Conservation (phyloP, 1,140 invertebrate genomes). For the Bradysia coprophila region DNA sequence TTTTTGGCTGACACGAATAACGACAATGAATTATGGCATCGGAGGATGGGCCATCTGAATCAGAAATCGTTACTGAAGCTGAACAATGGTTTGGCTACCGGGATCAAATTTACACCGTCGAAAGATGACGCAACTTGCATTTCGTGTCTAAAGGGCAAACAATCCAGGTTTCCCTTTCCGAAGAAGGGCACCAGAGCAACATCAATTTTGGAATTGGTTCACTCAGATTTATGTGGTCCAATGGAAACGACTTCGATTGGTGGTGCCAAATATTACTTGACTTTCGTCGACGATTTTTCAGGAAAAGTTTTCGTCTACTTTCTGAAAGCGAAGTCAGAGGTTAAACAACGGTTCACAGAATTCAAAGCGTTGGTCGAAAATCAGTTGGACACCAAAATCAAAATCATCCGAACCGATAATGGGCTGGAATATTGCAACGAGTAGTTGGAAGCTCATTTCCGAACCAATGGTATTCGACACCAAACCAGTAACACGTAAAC, state of each 20-base stretch:
- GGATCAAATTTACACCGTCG: slow-evolving; percentile 11
- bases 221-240: no score
- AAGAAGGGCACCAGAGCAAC: slow-evolving; percentile 2
- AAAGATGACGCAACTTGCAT: slow-evolving; percentile 1
- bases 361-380: slow-evolving; percentile 8
- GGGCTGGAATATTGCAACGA: slow-evolving; percentile 17
- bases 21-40: slow-evolving; percentile 14
- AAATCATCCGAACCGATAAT: no score
- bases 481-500: slow-evolving; percentile 17
- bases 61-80: slow-evolving; percentile 15
- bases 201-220: no score
- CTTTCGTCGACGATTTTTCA: slow-evolving; percentile 24
- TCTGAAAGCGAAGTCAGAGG: no score
- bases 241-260: slow-evolving; percentile 18
- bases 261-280: slow-evolving; percentile 22
- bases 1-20: no score
- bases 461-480: slow-evolving; percentile 15
- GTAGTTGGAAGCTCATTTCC: slow-evolving; percentile 8
- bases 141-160: no score
- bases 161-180: no score
- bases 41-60: slow-evolving; percentile 23
- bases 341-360: slow-evolving; percentile 7
- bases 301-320: no score
- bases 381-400: slow-evolving; percentile 11
- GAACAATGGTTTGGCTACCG: slow-evolving; percentile 11